Base-by-base conservation (phyloP, 2,797 vertebrate genomes). In the Tadarida brasiliensis region DNA sequence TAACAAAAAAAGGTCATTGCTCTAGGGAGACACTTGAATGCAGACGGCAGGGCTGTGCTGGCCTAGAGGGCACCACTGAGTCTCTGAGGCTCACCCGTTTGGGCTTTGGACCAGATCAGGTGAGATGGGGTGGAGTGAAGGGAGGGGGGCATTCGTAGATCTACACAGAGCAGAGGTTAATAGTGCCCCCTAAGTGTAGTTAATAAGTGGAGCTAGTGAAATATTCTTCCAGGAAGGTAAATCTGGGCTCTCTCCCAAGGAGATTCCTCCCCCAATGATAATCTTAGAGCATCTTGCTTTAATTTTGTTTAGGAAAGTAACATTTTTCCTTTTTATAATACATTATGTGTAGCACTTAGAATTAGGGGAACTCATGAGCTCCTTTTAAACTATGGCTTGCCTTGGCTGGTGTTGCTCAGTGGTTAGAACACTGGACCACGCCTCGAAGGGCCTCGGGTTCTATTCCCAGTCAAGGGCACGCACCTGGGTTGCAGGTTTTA, bases 321-420 rank as follows among this genome's bases (percentile, higher is more conserved):
- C 73, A 35, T 88, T 78, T n/a, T 87, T 49, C 73, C 44, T 88
- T 78, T 26, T 87, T 49, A 59, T 33, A 68, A 57, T 70, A 17
- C 54, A 35, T 71, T 51, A 35, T 82, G 57, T 84, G 24, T 11
- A 90, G 89, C 30, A 39, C 56, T 3, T 51, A 87, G 12, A 87
- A 83, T 19, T 33, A 39, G 68, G 20, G 44, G 7, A 78, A 16
- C 26, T 63, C 24, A 44, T 35, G 28, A 70, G 12, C 39, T 56
- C 16, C 16, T 94, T 96, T 90, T 39, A 65, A 74, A 83, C 71
- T 77, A n/a, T 80, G 22, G 51, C 33, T 90, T 90, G 39, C 39
- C 39, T 44, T 44, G 39, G 39, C 39, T 44, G 7, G 39, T 44
- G 39, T 44, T 4, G 39, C 39, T 44, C 39, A 44, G 3, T 44